Base-by-base conservation (phyloP, 2,888 invertebrate species). In the Erebia palarica region DNA sequence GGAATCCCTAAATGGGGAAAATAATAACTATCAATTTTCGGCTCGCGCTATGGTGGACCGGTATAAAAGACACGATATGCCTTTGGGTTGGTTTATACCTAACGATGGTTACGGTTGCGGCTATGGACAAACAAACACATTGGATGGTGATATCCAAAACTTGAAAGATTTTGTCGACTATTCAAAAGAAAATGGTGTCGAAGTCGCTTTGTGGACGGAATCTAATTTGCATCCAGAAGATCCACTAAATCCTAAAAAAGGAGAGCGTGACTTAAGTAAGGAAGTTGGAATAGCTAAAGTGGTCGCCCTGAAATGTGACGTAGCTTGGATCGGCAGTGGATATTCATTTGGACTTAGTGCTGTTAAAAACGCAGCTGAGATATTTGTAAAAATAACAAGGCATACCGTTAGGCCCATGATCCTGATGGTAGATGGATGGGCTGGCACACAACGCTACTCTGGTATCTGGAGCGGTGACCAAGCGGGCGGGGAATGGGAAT, bases 391-490 rank as follows among this genome's bases (percentile, higher is more conserved):
- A 13, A 80, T 80, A 57, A 81, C 89, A 3, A 81, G 81, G 57
- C 73, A 79, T 59, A 79, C 75, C 55, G 71, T 81, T 42, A 81
- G 92, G 72, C 86, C 87, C 13, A 80, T 91, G 80, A 88, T 91
- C 13, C 86, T 93, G 75, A 92, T 88, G 84, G 92, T 92, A 0
- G 90, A 92, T 68, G 92, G 92, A 5, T 93, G 92, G 92, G 92
- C 91, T 44, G 92, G 91, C 0, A 91, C 91, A 10, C 92, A 93
- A 74, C 85, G 92, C 75, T 83, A 88, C 75, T 82, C 92, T 1
- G 90, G 87, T 0, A 85, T 92, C 75, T 93, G 92, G 92, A 91
- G 84, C 73, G 92, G 92, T 16, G 92, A 93, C 72, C 92, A 92
- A 81, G 78, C 75, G 18, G 92, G 92, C n/a, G 92, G 92, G 9